Conservation (phyloP, 2,888 invertebrate genomes). For the Pinctada fucata region DNA sequence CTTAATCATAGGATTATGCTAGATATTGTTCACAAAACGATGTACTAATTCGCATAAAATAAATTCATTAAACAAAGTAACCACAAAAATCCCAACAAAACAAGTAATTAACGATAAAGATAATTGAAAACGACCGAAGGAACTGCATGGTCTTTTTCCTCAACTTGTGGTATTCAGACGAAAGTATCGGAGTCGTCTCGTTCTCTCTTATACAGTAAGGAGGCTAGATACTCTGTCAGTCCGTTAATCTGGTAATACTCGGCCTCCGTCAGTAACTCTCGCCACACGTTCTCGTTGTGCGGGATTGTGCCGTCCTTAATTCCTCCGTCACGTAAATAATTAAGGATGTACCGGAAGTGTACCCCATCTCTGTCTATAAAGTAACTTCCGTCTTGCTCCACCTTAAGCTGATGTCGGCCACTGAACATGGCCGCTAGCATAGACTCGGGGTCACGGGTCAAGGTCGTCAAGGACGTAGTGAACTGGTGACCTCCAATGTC, state of each 20-base stretch:
- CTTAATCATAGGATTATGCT: too few species aligned
- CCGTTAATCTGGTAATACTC: constrained; percentile 68
- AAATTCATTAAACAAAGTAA: too few species aligned
- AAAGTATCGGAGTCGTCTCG: constrained; percentile 37
- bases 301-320: constrained; percentile 71
- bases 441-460: constrained; percentile 65
- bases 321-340: constrained; percentile 69
- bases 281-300: constrained; percentile 58
- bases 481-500: constrained; percentile 70
- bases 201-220: constrained; percentile 47
- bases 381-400: constrained; percentile 68
- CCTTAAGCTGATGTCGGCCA: constrained; percentile 66
- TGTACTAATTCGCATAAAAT: too few species aligned
- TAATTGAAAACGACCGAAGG: too few species aligned
- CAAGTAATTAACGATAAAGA: too few species aligned
- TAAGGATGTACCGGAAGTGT: constrained; percentile 69
- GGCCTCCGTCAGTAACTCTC: constrained; percentile 68
- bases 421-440: constrained; percentile 73
- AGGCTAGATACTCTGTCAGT: constrained; percentile 59
- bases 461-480: constrained; percentile 68
- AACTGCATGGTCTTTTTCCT: too few species aligned
- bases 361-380: constrained; percentile 72
- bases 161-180: constrained; percentile 10
- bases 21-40: too few species aligned
- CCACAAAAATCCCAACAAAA: too few species aligned